Base-by-base conservation (phyloP, 2,888 invertebrate genomes). In the Eilema caniola region DNA sequence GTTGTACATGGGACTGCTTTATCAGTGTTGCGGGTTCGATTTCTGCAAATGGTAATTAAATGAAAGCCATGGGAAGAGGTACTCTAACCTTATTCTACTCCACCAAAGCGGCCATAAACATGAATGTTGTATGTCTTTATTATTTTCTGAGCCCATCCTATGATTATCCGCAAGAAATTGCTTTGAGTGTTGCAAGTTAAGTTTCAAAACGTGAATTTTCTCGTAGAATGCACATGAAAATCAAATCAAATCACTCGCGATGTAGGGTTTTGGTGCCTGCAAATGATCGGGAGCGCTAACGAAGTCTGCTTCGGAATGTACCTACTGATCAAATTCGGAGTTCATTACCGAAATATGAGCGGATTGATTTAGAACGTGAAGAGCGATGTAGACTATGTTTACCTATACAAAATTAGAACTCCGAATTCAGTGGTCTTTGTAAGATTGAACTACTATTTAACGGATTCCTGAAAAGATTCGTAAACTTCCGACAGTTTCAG, bases 341-440 rank as follows among this genome's bases (percentile, higher is more conserved):
- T 56, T 65, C 65, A 33, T 65, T 65, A 65, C 31, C 56, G 28
- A 37, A 62, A 62, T 37, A 33, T 12, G 12, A 62, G 24, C 24
- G 20, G 2, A 16, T 37, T 24, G 37, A 37, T 24, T 62, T 23
- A 24, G 24, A 24, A 10, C 8, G 10, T 20, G n/a, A 53, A 53
- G 8, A 37, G 10, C 33, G 37, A 37, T 24, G n/a, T 62, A 11
- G 3, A 5, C 14, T 11, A 2, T 37, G 24, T 53, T n/a, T 47
- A 7, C 8, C 14, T 62, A 23, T 33, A 3, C 12, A n/a, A 24
- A 14, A 8, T 24, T 3, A 37, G 3, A 2, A 62, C 12, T 62
- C 24, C 0, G 24, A 12, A 33, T 62, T 62, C 14, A 14, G 14
- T 23, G 1, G 0, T 23, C 23, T 10, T 33, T 23, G n/a, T 2